phyloP scores from a whole-genome alignment of 2,113 vertebrate species.

The Struthio camelus region DNA sequence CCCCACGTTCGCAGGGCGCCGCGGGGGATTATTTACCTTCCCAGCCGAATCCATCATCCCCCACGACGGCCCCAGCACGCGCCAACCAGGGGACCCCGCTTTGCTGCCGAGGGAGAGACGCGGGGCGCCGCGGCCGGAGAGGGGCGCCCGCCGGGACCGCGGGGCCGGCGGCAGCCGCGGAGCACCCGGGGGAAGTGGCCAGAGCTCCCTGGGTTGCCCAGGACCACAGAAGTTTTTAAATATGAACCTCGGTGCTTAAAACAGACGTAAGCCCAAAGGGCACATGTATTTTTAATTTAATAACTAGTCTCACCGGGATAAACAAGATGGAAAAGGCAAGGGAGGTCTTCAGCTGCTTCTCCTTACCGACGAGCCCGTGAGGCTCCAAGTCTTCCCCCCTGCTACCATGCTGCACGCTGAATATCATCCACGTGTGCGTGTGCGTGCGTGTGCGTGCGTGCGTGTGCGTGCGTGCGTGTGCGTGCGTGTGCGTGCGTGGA shows the following conservation, averaged over 20 bases:
- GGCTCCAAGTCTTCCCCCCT: not conserved
- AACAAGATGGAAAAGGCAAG: not conserved
- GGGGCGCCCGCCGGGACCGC: too few species aligned
- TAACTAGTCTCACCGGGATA: not conserved
- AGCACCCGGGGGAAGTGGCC: not conserved
- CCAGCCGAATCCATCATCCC: constrained; percentile 40
- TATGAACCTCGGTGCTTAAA: not conserved
- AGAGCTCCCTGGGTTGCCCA: not conserved
- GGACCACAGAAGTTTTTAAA: not conserved
- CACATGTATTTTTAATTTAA: not conserved
- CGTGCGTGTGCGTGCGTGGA: fast-evolving
- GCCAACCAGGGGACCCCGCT: not conserved
- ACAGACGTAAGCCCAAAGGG: not conserved
- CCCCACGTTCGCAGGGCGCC: not conserved
- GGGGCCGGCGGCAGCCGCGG: not conserved
- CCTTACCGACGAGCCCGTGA: not conserved
- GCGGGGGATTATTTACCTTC: not conserved
- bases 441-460: too few species aligned
- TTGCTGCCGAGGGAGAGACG: not conserved
- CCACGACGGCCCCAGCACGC: constrained; percentile 14
- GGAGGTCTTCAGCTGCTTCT: not conserved
- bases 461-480: too few species aligned
- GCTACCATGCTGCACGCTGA: fast-evolving
- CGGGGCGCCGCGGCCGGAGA: too few species aligned
- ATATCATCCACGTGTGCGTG: too few species aligned